Evolutionary conservation across 2,113 vertebrate species (phyloP), one percentile per base, ranked within the genome.

Genomic region (Neolamprologus falcicula): DNA sequence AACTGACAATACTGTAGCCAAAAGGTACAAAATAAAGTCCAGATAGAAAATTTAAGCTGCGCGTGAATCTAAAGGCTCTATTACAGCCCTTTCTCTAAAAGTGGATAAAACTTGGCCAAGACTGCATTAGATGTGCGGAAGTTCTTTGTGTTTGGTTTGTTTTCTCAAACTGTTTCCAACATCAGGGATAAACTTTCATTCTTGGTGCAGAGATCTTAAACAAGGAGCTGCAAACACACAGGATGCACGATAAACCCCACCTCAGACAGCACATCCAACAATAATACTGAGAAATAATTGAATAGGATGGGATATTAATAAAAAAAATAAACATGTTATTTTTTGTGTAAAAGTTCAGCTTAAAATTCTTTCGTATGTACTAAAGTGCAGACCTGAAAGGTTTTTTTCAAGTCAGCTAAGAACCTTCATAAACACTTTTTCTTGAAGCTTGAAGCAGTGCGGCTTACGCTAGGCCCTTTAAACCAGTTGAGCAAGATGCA

Each of bases 21-120:
- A 96, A 93, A 98, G 96, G 99, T 99, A 91, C 7, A 14, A 57
- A 87, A 55, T 31, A 52, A 50, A 4, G 6, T 55, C 45, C 9
- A 13, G 45, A n/a, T 11, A 52, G 17, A 52, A 31, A 52, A n/a
- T 78, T 78, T 78, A 31, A 78, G 11, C 26, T 33, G 73, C 3
- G 1, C 0, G 2, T 78, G 9, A 13, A 63, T 14, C 63, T 8
- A 11, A 35, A 7, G 35, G 13, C 9, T 35, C 35, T 78, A 33
- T 78, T 50, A 26, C 21, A 16, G 50, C 19, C 52, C 12, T 45
- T 14, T 40, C 35, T 40, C 84, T 24, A 45, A n/a, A 37, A 24
- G 59, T 7, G 3, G 19, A 14, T 83, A 7, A 24, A 28, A 17
- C 37, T 66, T 57, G 5, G 8, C 47, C 52, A 35, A 28, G 24